These are phyloP conservation scores for Drosophila lacteicornis DNA, from an alignment of 1,140 invertebrate species.

Conservation along the genomic window DNA sequence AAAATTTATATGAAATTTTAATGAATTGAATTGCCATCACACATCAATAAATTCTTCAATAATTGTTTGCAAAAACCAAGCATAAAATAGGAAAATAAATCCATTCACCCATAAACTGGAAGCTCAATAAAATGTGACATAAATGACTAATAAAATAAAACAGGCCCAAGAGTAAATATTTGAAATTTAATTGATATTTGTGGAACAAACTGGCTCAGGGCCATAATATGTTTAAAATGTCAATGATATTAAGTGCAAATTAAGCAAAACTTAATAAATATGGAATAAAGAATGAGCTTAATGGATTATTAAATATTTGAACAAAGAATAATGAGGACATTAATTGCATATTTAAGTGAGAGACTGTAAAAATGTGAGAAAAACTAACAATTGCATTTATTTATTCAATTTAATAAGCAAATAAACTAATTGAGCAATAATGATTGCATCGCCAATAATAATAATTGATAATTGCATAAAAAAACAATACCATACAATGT, in stretches of 20 bases:
- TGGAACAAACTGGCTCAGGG: neutral
- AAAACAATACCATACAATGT: neutral
- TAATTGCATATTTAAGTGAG: neutral
- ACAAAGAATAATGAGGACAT: neutral
- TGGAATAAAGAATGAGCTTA: neutral
- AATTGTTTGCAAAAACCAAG: neutral
- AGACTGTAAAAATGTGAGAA: neutral
- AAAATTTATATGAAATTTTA: neutral
- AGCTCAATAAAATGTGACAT: conserved; percentile 2
- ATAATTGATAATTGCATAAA: neutral
- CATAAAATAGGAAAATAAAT: neutral
- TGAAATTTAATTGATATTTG: neutral
- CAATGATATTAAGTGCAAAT: neutral
- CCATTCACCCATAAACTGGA: neutral
- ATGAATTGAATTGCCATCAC: neutral
- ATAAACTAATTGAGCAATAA: conserved; percentile 8
- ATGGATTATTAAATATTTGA: neutral
- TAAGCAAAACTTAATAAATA: neutral
- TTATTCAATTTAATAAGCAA: conserved; percentile 1
- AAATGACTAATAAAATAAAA: conserved; percentile 2
- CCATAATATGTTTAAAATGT: neutral
- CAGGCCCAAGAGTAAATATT: neutral
- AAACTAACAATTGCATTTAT: neutral
- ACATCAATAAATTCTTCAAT: neutral
- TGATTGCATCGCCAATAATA: neutral